Evolutionary conservation across 2,888 invertebrate species (phyloP).

Genomic region (Halictus ligatus): DNA sequence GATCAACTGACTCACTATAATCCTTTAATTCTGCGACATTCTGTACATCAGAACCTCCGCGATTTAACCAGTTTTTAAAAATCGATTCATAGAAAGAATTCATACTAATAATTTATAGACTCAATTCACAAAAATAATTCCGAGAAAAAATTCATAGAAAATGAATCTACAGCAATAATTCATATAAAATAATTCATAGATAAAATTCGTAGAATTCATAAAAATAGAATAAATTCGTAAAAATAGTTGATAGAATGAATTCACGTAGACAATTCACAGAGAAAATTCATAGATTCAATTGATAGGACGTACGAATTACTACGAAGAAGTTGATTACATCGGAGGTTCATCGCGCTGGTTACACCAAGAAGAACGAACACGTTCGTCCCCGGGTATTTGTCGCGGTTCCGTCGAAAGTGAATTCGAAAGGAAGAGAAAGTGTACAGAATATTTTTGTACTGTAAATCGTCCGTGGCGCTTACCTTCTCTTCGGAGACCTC

Average conservation of each 20-base stretch:
- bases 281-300: no score
- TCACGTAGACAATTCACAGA: no score
- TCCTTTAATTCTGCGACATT: not conserved
- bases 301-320: not conserved
- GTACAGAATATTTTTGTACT: constrained; percentile 34
- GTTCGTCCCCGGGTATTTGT: not conserved
- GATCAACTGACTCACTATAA: not conserved
- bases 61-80: not conserved
- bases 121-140: no score
- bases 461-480: constrained; percentile 80
- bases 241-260: no score
- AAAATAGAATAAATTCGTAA: no score
- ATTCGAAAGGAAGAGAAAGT: constrained; percentile 45
- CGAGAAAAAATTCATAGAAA: no score
- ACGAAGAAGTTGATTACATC: not conserved
- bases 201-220: no score
- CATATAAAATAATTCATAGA: no score
- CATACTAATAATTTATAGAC: no score
- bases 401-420: constrained; percentile 24
- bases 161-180: no score
- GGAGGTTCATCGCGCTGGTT: not conserved
- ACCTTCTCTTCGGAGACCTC: constrained; percentile 99
- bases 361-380: constrained; percentile 2
- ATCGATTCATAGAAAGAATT: no score
- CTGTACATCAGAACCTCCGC: not conserved